A percentile compares a stretch with the other conserved stretches of the same genome.
phyloP scores from a whole-genome alignment of 2,797 vertebrate species.

The Denticeps clupeoides region DNA sequence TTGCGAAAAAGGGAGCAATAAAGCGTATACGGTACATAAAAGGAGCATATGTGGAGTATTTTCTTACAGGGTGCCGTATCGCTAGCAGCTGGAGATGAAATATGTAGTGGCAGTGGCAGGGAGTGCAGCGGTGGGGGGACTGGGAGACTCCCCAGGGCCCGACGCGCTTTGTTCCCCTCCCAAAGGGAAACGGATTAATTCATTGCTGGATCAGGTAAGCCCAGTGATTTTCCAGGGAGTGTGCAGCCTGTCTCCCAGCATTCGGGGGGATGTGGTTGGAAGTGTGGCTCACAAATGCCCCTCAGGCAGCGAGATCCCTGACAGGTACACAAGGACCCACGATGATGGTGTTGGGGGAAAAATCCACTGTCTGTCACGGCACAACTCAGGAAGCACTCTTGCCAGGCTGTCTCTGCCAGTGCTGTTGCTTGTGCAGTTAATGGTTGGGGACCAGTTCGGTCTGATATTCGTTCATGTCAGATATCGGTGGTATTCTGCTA shows the following conservation, averaged over 20 bases:
- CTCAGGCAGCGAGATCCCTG: slow-evolving; percentile 53
- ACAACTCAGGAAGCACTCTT: slow-evolving; percentile 40
- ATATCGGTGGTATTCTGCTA: too few species aligned
- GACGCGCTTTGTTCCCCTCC: slow-evolving; percentile 42
- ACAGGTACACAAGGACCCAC: slow-evolving; percentile 49
- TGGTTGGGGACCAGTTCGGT: slow-evolving; percentile 2
- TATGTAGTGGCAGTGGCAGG: slow-evolving; percentile 10
- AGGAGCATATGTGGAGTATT: background rate
- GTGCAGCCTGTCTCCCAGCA: slow-evolving; percentile 44
- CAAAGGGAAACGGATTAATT: slow-evolving; percentile 50
- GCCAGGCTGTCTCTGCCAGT: slow-evolving; percentile 6
- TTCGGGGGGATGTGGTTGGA: slow-evolving; percentile 35
- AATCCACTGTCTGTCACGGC: slow-evolving; percentile 42
- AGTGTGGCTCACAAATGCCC: slow-evolving; percentile 43
- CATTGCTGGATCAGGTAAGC: slow-evolving; percentile 52
- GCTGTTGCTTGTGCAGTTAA: background rate
- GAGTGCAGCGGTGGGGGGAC: background rate
- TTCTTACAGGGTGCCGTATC: background rate
- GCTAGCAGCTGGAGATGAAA: slow-evolving; percentile 9
- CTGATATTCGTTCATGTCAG: too few species aligned
- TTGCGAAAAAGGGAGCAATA: background rate
- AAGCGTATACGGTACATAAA: background rate
- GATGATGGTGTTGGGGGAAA: slow-evolving; percentile 31
- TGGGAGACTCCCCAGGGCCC: slow-evolving; percentile 8
- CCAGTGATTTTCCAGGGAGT: slow-evolving; percentile 42